Base-by-base conservation (phyloP, 2,113 vertebrate genomes). In the Tenrec ecaudatus region DNA sequence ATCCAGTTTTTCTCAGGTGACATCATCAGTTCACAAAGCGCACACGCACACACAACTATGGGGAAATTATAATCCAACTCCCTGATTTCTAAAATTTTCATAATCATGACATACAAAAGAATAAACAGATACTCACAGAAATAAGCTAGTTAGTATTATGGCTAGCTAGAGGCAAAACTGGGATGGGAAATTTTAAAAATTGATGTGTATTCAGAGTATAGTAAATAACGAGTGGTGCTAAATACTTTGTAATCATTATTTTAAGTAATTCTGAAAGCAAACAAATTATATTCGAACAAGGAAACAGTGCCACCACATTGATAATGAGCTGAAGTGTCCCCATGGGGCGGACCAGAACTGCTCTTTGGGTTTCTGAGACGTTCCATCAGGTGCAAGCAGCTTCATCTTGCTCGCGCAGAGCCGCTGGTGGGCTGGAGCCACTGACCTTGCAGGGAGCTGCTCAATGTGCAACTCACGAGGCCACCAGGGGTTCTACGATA, bases 61-160 rank as follows among this genome's bases (percentile, higher is more conserved):
- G 25, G 25, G 27, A 69, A 16, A 38, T 23, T 57, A 22, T 57
- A 90, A 78, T 33, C 14, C 9, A 90, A 53, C 7, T 33, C 78
- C 20, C 71, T 62, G 40, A 80, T 62, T 77, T 6, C 10, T 40
- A 40, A 40, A 53, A 53, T 53, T 53, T 47, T 40, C 40, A 53
- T 53, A 53, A 14, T 10, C 47, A 22, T 60, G 31, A 69, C 29
- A 82, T 69, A 66, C 47, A 85, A 31, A 66, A 31, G 25, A 92
- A 58, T 77, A 89, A 83, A 89, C 6, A 23, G 15, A 93, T 7
- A 58, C 47, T 53, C 47, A 53, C 33, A 31, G 64, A 95, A 91
- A 92, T 83, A 68, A 58, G 20, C 27, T 31, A 17, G 22, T 2
- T 60, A 57, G 11, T 68, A 31, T 43, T 29, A 19, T 5, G 85